Base-by-base conservation (phyloP, 2,888 invertebrate genomes). In the Acholoe squamosa region DNA sequence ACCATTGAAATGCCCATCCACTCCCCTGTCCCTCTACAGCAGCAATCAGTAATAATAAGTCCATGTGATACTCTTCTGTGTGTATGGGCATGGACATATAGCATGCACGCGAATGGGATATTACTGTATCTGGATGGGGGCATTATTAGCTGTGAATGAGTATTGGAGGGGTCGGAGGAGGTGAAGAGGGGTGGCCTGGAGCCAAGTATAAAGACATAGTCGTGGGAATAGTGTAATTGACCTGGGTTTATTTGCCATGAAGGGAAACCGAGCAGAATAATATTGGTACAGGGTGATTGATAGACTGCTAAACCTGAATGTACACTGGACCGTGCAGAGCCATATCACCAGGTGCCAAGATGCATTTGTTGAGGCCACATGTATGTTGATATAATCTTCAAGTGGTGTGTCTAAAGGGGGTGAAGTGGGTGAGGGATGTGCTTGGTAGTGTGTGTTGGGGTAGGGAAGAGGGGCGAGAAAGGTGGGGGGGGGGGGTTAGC, bases 211-310 rank as follows among this genome's bases (percentile, higher is more conserved):
- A n/a, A n/a, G 43, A 43, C 5, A 10, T 43, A 43, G 3, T 43
- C 43, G 43, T 43, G 43, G 43, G 43, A 43, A 43, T 43, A 43
- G 43, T 43, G 43, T 43, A 43, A 43, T 43, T 43, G 43, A 10
- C 43, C 43, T 43, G 43, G 43, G 43, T 43, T 3, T 43, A 43
- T 43, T 43, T 43, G 43, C 43, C 43, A 43, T 43, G 43, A 10
- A 43, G 43, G 43, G 10, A 43, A 43, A 43, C 43, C 43, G 5
- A 43, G 5, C 43, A 43, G 43, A 43, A 43, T 43, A 19, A 61
- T 61, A 61, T 61, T 61, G 61, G 61, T 3, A 61, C 61, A 61
- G 61, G n/a, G 5, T n/a, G 61, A 61, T 61, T 61, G 61, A 61
- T 61, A 61, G 61, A 61, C 61, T 61, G 61, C 19, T 61, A 61